Percentiles rank a stretch among this genome's conserved stretches.
These are phyloP conservation scores for Batillaria attramentaria DNA, from an alignment of 1,140 invertebrate genomes.

Conservation along the genomic window DNA sequence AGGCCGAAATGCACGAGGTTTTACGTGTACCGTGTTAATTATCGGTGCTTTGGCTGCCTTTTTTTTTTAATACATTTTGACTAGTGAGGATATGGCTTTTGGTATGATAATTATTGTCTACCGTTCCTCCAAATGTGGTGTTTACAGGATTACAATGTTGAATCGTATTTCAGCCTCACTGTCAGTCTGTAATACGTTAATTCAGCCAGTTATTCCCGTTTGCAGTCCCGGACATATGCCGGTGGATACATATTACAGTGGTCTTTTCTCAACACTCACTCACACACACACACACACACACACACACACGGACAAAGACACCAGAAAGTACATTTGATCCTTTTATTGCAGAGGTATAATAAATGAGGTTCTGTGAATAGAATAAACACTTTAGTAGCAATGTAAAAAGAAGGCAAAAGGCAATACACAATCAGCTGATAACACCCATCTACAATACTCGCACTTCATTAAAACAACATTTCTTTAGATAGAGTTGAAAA, in stretches of 20 bases:
- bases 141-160: neutral
- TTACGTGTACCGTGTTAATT: neutral
- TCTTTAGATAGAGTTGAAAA: neutral
- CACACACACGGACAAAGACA: neutral
- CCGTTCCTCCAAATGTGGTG: neutral
- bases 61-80: neutral
- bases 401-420: slow-evolving; percentile 28
- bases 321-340: slow-evolving; percentile 23
- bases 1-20: neutral
- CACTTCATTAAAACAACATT: neutral
- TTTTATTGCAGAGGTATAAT: slow-evolving; percentile 38
- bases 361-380: slow-evolving; percentile 35
- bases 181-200: neutral
- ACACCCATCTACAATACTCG: slow-evolving; percentile 23
- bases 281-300: neutral
- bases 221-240: neutral
- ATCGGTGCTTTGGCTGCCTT: neutral
- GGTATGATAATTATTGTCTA: neutral
- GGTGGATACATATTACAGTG: neutral
- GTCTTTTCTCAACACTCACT: neutral
- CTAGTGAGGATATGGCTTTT: neutral
- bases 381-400: slow-evolving; percentile 38
- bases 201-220: neutral
- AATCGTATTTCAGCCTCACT: neutral
- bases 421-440: slow-evolving; percentile 26